Evolutionary conservation across 2,113 vertebrate species (phyloP).

Genomic region (Sula dactylatra): DNA sequence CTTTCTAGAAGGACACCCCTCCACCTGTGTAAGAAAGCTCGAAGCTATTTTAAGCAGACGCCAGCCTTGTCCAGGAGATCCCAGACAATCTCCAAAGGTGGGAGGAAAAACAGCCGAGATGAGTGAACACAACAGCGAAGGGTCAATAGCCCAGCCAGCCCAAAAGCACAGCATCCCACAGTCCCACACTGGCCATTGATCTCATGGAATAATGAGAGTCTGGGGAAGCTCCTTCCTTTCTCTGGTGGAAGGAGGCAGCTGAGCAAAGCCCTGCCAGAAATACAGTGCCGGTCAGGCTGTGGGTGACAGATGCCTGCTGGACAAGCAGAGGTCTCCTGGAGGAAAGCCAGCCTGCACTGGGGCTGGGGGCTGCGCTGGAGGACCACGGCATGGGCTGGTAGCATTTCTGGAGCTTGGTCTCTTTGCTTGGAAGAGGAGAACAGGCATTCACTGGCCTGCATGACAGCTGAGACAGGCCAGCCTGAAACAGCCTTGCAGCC

Average conservation of each 20-base stretch:
- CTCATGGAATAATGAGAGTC: neutral
- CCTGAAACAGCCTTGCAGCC: neutral
- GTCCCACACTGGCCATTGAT: neutral
- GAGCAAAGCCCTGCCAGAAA: neutral
- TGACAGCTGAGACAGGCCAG: neutral
- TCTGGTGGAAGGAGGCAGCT: neutral
- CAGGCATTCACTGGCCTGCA: neutral
- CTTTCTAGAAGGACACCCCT: neutral
- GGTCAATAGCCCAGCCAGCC: neutral
- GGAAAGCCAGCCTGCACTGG: neutral
- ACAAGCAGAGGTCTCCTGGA: neutral
- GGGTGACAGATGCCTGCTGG: neutral
- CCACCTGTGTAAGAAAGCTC: neutral
- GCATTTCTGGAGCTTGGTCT: neutral
- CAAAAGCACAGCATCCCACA: neutral
- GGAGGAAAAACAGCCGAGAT: neutral
- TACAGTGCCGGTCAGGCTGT: neutral
- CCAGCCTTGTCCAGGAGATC: neutral
- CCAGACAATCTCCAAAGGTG: neutral
- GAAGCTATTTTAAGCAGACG: neutral
- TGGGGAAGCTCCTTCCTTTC: neutral
- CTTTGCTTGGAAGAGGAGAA: neutral
- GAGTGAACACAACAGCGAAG: neutral
- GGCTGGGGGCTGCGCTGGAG: neutral
- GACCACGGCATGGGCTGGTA: fast-evolving